Base-by-base conservation (phyloP, 1,140 invertebrate species). In the Drosophila persimilis region DNA sequence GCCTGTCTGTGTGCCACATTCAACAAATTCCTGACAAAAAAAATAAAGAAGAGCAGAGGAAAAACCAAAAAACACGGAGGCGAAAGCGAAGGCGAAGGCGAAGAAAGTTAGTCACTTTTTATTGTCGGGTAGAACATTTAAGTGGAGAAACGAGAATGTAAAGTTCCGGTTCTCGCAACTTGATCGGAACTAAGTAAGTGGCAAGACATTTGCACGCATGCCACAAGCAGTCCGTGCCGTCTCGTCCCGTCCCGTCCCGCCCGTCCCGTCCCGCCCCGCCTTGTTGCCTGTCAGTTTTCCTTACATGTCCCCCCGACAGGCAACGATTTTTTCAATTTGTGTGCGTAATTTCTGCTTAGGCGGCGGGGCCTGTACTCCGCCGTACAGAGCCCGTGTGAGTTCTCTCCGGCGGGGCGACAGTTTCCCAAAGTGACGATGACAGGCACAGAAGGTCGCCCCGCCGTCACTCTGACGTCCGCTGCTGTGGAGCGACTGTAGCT, bases 181-280 rank as follows among this genome's bases (percentile, higher is more conserved):
- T 84, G 66, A 85, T 85, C 80, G 66, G 73, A 85, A 76, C 73
- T 77, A 86, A 85, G 81, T 86, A 85, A 85, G 81, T 85, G 83
- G 83, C 73, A 62, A 71, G 51, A 65, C 77, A 75, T 81, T 78
- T 77, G 64, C 83, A 85, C 70, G 81, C 81, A 81, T 85, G 81
- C 62, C 77, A 83, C 66, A 77, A 62, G 22, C 60, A 76, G 44
- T 46, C 20, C 20, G 20, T 20, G 2, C 1, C 52, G 15, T 31
- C 24, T 11, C 17, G 17, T 1, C 17, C 17, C 17, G 17, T 15
- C 15, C n/a, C 17, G 43, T 66, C 62, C 17, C 48, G 59, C 15
- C 20, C 52, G 15, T 31, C 24, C n/a, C 15, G 15, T 15, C 15
- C 15, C 15, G 15, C 15, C 15, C 44, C 48, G 22, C 53, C 22